Base-by-base conservation (phyloP, 2,113 vertebrate species). In the Mixornis gularis region DNA sequence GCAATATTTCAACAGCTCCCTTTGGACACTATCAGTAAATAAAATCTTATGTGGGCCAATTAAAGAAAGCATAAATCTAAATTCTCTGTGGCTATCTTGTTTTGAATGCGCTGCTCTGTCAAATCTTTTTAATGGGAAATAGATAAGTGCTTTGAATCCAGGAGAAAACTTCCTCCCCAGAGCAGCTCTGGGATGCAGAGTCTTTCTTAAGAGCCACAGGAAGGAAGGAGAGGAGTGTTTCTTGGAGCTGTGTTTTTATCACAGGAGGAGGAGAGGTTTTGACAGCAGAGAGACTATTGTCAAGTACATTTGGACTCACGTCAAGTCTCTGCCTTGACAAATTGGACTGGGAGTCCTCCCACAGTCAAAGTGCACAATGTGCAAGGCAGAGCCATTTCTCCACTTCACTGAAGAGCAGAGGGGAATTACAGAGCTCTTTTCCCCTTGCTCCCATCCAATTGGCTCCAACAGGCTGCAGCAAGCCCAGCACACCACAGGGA, bases 221-320 rank as follows among this genome's bases (percentile, higher is more conserved):
- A 95, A 96, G 82, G 90, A 91, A 94, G 66, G 55, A 90, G 71
- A 62, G 70, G 32, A 85, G 66, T 7, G 60, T 38, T 84, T 63
- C 51, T 89, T 17, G 2, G 88, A 95, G 86, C 89, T 91, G 77
- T 90, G 93, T 93, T 93, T 95, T 86, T 66, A 92, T 85, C 84
- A 79, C 74, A 58, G 69, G 12, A 85, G 52, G 44, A 89, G 63
- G 63, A 95, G 87, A 87, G 59, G 63, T 82, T 95, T 63, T 92
- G 89, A 96, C 92, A 95, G 94, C 78, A 76, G 32, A 89, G 90
- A 82, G 53, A 84, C 80, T 58, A 65, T 55, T 93, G 92, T 95
- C 89, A 85, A 93, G 87, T 40, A 48, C 66, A 52, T 92, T 59
- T 93, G 95, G 92, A 89, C 87, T 79, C 87, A 6, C 3, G 1